phyloP scores from a whole-genome alignment of 2,113 vertebrate genomes.

The Eonycteris spelaea region DNA sequence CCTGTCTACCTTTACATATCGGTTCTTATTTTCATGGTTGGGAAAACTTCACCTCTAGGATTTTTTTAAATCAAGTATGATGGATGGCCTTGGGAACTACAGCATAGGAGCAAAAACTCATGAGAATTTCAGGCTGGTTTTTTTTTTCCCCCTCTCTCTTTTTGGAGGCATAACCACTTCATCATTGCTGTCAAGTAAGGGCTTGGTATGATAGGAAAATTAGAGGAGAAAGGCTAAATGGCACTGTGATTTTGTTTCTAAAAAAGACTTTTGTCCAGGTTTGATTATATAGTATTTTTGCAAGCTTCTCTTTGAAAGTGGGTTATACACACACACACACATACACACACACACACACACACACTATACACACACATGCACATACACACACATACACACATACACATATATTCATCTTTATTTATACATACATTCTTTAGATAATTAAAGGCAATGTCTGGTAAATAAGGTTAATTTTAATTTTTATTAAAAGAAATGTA shows the following conservation, averaged over 20 bases:
- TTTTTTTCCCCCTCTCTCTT: not conserved
- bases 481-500: not conserved
- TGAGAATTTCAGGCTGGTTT: not conserved
- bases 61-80: conserved; percentile 56
- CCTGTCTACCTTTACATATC: conserved; percentile 44
- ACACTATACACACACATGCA: too few species aligned
- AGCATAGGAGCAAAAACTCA: not conserved
- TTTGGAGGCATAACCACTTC: conserved; percentile 38
- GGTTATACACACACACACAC: not conserved
- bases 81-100: conserved; percentile 28
- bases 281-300: conserved; percentile 1
- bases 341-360: too few species aligned
- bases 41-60: conserved; percentile 47
- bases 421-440: not conserved
- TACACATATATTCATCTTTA: too few species aligned
- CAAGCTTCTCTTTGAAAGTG: not conserved
- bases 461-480: not conserved
- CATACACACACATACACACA: too few species aligned
- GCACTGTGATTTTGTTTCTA: conserved; percentile 30
- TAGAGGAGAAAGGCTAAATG: conserved; percentile 31
- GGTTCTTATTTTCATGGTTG: conserved; percentile 44
- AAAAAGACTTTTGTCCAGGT: not conserved
- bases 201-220: not conserved
- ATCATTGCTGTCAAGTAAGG: conserved; percentile 56
- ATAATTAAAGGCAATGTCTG: not conserved